A percentile compares a stretch with the other conserved stretches of the same genome.
Evolutionary conservation across 2,888 invertebrate species (phyloP).

Genomic region (Callyntrura guangdongensis): DNA sequence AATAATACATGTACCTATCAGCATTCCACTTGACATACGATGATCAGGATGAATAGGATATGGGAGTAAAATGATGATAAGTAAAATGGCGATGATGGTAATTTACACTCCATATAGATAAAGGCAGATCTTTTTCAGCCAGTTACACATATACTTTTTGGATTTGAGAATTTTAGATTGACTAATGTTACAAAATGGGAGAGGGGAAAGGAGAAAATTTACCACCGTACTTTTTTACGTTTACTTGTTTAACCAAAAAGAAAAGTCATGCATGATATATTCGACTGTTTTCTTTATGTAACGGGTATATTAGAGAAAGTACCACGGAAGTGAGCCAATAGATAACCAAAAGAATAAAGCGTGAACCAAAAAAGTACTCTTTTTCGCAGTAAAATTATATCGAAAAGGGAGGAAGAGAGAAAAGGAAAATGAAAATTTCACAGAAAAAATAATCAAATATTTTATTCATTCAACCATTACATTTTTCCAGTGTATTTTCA

Average conservation of each 20-base stretch:
- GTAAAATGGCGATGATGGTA: conserved; percentile 30
- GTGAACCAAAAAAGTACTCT: no score
- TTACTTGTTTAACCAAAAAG: no score
- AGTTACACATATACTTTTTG: not conserved
- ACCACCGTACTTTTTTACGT: no score
- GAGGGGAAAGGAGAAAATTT: no score
- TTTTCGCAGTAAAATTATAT: not conserved
- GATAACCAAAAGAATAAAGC: no score
- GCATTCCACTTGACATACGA: conserved; percentile 36
- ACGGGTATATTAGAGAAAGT: no score
- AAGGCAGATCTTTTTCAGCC: not conserved
- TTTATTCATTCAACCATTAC: conserved; percentile 26
- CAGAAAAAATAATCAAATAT: conserved; percentile 12
- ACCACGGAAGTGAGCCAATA: no score
- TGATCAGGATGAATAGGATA: conserved; percentile 37
- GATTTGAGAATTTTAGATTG: not conserved
- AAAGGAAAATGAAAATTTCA: conserved; percentile 1
- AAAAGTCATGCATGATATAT: no score
- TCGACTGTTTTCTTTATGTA: no score
- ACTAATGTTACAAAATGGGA: no score
- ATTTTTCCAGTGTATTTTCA: not conserved
- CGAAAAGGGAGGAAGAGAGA: not conserved
- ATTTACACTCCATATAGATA: conserved; percentile 43
- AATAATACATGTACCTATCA: not conserved
- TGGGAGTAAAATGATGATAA: conserved; percentile 8